These are phyloP conservation scores for Enteromius trimaculatus DNA, from an alignment of 2,797 vertebrate genomes.

Conservation along the genomic window DNA sequence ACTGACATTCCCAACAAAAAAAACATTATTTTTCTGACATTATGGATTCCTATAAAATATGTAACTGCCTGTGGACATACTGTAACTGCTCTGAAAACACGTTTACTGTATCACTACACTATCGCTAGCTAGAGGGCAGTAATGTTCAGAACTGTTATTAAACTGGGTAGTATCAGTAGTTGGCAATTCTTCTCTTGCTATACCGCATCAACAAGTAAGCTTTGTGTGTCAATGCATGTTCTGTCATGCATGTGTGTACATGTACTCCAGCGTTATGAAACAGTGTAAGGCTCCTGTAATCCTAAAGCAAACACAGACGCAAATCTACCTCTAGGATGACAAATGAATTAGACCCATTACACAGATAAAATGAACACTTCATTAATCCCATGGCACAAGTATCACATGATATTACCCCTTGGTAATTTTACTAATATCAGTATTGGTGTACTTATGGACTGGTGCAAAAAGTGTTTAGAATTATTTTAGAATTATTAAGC, in stretches of 20 bases:
- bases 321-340: constrained; percentile 20
- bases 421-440: neutral
- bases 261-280: constrained; percentile 69
- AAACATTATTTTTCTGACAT: neutral
- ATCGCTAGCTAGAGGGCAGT: constrained; percentile 57
- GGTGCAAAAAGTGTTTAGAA: neutral
- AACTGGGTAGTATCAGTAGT: neutral
- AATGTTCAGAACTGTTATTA: constrained; percentile 31
- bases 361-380: neutral
- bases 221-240: constrained; percentile 41
- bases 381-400: neutral
- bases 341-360: constrained; percentile 6
- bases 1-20: neutral
- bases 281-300: constrained; percentile 64
- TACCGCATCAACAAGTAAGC: constrained; percentile 4
- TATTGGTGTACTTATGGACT: neutral
- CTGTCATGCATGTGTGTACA: constrained; percentile 55
- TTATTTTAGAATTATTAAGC: neutral
- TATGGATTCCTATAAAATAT: neutral
- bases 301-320: constrained; percentile 61
- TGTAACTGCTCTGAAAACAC: neutral
- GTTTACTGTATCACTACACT: neutral
- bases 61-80: neutral
- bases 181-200: constrained; percentile 9
- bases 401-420: neutral